Percentiles rank a stretch among this genome's conserved stretches.
Conservation (phyloP, 1,140 invertebrate genomes). For the Ruditapes philippinarum region DNA sequence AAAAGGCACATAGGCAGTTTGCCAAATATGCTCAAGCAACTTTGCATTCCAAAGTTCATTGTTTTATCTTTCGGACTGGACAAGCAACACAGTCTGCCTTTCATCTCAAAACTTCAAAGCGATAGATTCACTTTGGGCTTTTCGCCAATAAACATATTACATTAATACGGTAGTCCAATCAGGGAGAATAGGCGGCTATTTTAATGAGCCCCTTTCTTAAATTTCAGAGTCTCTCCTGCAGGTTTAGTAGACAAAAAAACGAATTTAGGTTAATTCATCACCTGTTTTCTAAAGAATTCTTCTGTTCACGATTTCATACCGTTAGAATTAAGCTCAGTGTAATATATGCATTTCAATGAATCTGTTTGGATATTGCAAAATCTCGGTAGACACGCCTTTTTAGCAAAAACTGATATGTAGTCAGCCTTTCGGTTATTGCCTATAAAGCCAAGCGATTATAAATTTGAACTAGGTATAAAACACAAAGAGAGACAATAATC, state of each 20-base stretch:
- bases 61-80: too few relatives aligned
- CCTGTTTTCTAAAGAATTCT: background rate
- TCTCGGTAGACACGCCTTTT: background rate
- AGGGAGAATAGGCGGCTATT: background rate
- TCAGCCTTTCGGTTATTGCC: constrained; percentile 55
- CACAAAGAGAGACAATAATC: background rate
- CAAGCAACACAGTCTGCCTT: too few relatives aligned
- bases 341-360: constrained; percentile 44
- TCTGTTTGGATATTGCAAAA: constrained; percentile 32
- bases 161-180: too few relatives aligned
- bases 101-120: too few relatives aligned
- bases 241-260: background rate
- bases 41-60: too few relatives aligned
- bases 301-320: constrained; percentile 32
- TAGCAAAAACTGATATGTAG: constrained; percentile 55
- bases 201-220: background rate
- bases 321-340: background rate
- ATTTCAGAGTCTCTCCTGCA: background rate
- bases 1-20: too few relatives aligned
- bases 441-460: background rate
- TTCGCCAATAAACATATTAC: too few relatives aligned
- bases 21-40: too few relatives aligned
- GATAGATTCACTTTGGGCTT: too few relatives aligned
- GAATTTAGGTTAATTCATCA: constrained; percentile 5
- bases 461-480: constrained; percentile 34